Evolutionary conservation across 2,888 invertebrate species (phyloP), one percentile per base, ranked within the genome.

Genomic region (Flexamia atlantica): DNA sequence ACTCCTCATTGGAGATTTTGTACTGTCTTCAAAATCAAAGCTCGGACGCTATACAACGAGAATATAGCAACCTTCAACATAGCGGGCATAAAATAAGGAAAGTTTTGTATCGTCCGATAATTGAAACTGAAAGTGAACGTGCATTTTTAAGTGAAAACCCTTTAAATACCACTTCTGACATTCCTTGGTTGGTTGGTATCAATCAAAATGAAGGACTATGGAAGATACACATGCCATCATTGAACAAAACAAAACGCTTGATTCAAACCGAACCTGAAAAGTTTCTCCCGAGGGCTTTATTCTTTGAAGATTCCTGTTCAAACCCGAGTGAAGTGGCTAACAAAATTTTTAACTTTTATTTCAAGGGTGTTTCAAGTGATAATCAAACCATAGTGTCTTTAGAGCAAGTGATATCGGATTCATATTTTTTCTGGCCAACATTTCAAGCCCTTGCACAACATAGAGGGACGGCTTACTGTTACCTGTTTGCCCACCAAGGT

Each of bases 111-210:
- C 53, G 79, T 20, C 79, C 79, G 4, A 14, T 79, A 5, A 36
- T 79, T n/a, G 79, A 79, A 20, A 36, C 28, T 30, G 32, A n/a
- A 53, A 79, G 32, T 20, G 4, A 30, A 32, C 53, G 32, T 32
- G 79, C 79, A 20, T 79, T 79, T 57, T 20, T 79, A 50, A 79
- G 32, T 53, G 25, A 50, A 53, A 79, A 36, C 17, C 79, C 79
- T n/a, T 12, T 79, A 20, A 28, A 4, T 14, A 57, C 32, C n/a
- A n/a, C n/a, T 36, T 50, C 32, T 79, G 36, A 79, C 25, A 79
- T 57, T 36, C 79, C 79, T 2, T 79, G 79, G 79, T n/a, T 79
- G n/a, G 79, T 79, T 5, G 79, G 79, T 17, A 32, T 79, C 57
- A 28, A 28, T 5, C 30, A 79, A 57, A 79, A 79, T 20, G 79